phyloP scores from a whole-genome alignment of 2,113 vertebrate species.

The Indri indri region DNA sequence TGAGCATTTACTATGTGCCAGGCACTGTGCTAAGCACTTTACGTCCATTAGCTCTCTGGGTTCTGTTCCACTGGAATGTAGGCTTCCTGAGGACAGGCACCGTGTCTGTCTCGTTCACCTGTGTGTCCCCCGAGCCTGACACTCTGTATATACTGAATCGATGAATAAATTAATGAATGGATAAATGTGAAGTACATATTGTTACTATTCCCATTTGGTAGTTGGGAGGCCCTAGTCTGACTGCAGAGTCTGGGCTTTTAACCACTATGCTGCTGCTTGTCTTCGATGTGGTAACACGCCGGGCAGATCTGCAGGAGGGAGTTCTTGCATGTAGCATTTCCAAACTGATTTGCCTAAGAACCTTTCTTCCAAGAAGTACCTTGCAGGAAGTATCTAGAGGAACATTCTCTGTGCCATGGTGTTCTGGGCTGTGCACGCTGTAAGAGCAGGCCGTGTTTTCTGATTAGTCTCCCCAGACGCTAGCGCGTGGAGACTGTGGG shows the following conservation, averaged over 20 bases:
- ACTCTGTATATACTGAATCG: too few relatives aligned
- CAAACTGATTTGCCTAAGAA: neutral
- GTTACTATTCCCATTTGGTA: neutral
- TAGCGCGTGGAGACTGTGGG: neutral
- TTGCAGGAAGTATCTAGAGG: neutral
- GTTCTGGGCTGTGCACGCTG: neutral
- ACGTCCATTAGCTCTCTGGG: neutral
- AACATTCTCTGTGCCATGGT: neutral
- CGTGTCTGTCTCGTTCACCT: neutral
- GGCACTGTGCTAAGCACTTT: neutral
- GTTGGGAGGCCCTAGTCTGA: neutral
- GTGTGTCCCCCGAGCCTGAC: neutral
- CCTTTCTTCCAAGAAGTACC: neutral
- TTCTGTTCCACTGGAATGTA: neutral
- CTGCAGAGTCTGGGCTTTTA: neutral
- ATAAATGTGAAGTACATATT: too few relatives aligned
- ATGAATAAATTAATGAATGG: too few relatives aligned
- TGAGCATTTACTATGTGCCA: neutral
- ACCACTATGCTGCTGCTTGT: neutral
- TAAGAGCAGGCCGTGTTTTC: neutral
- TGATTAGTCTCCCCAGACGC: neutral
- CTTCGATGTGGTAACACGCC: neutral
- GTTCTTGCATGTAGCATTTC: neutral
- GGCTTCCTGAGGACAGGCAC: neutral
- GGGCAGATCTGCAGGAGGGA: neutral